Conservation (phyloP, 2,113 vertebrate species). For the Leptobrachium leishanense region DNA sequence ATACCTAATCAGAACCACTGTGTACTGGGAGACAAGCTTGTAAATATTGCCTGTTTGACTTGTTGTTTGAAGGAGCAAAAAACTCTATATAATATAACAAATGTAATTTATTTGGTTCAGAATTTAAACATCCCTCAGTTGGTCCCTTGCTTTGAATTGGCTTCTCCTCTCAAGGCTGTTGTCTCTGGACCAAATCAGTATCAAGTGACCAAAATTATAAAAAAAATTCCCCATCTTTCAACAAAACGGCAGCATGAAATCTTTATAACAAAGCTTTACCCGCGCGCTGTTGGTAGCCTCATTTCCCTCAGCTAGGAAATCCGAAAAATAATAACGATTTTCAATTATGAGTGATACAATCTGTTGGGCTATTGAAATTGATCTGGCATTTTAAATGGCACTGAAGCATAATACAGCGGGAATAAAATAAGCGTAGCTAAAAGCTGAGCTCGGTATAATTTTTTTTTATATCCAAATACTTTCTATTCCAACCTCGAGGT, state of each 20-base stretch:
- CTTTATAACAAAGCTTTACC: not conserved
- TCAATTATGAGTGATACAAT: not conserved
- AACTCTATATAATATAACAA: not conserved
- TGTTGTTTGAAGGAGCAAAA: too few species aligned
- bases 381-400: not conserved
- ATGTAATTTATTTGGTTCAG: not conserved
- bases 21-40: too few species aligned
- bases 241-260: not conserved
- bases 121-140: not conserved
- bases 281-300: not conserved
- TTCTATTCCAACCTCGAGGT: not conserved
- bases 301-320: not conserved
- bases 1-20: too few species aligned
- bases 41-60: too few species aligned
- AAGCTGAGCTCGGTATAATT: not conserved
- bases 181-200: not conserved
- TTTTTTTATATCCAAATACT: not conserved
- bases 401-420: not conserved
- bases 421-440: not conserved
- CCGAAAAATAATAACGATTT: not conserved
- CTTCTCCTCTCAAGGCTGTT: not conserved
- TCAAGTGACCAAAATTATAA: too few species aligned
- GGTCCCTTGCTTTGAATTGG: not conserved
- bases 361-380: not conserved
- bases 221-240: not conserved